phyloP scores from a whole-genome alignment of 2,888 invertebrate species.

The Brenthis daphne region DNA sequence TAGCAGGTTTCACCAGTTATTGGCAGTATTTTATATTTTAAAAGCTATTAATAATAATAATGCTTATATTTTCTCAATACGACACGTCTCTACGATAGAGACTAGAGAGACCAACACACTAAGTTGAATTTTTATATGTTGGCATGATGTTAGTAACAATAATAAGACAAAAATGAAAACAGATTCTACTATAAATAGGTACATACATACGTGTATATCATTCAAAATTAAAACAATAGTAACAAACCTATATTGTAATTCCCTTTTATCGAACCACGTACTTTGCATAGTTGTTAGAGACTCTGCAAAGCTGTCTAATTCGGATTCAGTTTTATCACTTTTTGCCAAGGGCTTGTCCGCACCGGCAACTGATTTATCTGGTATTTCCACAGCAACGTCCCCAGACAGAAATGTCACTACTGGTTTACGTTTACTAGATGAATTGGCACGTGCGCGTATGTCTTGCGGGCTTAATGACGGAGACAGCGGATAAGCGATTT shows the following conservation, averaged over 20 bases:
- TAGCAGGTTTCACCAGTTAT: too few species aligned
- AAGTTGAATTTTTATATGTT: too few species aligned
- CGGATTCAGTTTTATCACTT: constrained; percentile 73
- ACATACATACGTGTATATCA: background rate
- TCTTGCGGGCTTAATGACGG: constrained; percentile 76
- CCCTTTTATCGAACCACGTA: constrained; percentile 82
- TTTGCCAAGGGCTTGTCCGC: constrained; percentile 64
- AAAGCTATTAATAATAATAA: too few species aligned
- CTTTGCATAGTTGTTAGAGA: constrained; percentile 71
- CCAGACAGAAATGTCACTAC: constrained; percentile 68
- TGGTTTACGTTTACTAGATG: constrained; percentile 69
- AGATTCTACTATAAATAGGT: too few species aligned
- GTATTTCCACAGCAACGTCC: constrained; percentile 71
- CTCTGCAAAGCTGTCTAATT: constrained; percentile 81
- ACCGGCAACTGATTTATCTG: constrained; percentile 71
- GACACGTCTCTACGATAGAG: too few species aligned
- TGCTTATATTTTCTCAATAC: too few species aligned
- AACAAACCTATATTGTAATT: constrained; percentile 82
- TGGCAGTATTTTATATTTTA: too few species aligned
- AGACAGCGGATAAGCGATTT: constrained; percentile 79
- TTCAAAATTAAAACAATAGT: background rate
- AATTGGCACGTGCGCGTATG: constrained; percentile 83
- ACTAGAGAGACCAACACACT: too few species aligned
- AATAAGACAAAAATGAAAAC: too few species aligned
- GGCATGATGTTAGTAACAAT: too few species aligned